phyloP scores from a whole-genome alignment of 2,888 invertebrate genomes.

The Lasius fuliginosus region DNA sequence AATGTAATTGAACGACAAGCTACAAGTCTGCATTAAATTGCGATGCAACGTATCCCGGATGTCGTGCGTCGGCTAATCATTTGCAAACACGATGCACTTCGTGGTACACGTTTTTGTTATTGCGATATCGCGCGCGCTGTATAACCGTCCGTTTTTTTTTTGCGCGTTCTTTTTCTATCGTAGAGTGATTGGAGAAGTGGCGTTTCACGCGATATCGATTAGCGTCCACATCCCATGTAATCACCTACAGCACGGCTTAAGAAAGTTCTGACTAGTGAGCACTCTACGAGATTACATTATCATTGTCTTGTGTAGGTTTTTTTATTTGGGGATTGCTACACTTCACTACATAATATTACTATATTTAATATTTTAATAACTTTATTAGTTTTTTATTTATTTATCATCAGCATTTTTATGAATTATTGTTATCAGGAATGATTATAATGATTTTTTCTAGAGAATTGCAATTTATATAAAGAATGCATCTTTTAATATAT shows the following conservation, averaged over 20 bases:
- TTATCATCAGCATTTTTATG: not conserved
- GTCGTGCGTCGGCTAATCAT: constrained; percentile 47
- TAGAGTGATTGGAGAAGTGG: constrained; percentile 69
- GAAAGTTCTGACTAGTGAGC: constrained; percentile 26
- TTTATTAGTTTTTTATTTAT: not conserved
- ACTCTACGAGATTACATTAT: constrained; percentile 36
- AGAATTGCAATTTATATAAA: not conserved
- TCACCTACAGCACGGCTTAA: constrained; percentile 16
- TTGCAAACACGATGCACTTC: constrained; percentile 56
- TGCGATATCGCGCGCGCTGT: constrained; percentile 44
- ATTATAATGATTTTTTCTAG: not conserved
- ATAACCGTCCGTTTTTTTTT: constrained; percentile 45
- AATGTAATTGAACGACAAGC: constrained; percentile 49
- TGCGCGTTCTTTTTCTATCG: constrained; percentile 43
- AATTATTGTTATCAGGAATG: not conserved
- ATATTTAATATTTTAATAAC: constrained; percentile 1
- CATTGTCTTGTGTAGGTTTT: constrained; percentile 16
- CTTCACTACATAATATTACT: not conserved
- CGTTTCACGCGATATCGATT: constrained; percentile 73
- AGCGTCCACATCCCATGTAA: constrained; percentile 55
- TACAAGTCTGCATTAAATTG: constrained; percentile 51
- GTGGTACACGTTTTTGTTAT: constrained; percentile 52
- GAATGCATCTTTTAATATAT: not conserved
- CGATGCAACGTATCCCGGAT: constrained; percentile 25
- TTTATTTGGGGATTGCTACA: not conserved